Base-by-base conservation (phyloP, 1,140 invertebrate species). In the Venustaconcha ellipsiformis region DNA sequence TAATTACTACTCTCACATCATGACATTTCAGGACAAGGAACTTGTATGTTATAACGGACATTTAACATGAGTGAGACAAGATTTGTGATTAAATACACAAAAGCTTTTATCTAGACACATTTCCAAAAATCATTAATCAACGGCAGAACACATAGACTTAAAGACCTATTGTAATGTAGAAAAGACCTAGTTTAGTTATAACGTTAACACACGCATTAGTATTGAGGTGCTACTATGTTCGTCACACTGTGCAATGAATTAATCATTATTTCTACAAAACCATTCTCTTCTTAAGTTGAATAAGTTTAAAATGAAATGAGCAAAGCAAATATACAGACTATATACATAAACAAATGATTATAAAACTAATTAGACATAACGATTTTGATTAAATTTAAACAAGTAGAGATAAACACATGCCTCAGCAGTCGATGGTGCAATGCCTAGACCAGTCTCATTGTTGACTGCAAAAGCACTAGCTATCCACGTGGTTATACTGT, bases 401-500 rank as follows among this genome's bases (percentile, higher is more conserved):
- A 23, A 23, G 23, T 23, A 23, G 23, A 23, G 23, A 23, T 23
- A 23, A 23, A 23, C 0, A 23, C 23, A 23, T 23, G 23, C 23
- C 23, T 23, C 23, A 23, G 23, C 23, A 23, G 23, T 23, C 23
- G 23, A 23, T 23, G 23, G 23, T 23, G 91, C 89, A 4, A 99
- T 90, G 2, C 96, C 96, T 0, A 99, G 92, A 30, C 97, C 98
- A 72, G 93, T 89, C 14, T 94, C 91, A 0, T 94, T 92, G 89
- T 96, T 95, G 59, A 99, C 91, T 0, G 97, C 96, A 88, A 99
- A 99, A 1, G 95, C 97, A 48, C 94, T 95, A 0, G 99, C 92
- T n/a, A 95, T 92, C 96, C 97, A 99, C 1, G 95, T 96, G 1
- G 96, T 97, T 14, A 99, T 95, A 0, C 95, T 95, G 78, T 96